These are phyloP conservation scores for Ceratosolen fusciceps DNA, from an alignment of 1,140 invertebrate species.

Conservation along the genomic window DNA sequence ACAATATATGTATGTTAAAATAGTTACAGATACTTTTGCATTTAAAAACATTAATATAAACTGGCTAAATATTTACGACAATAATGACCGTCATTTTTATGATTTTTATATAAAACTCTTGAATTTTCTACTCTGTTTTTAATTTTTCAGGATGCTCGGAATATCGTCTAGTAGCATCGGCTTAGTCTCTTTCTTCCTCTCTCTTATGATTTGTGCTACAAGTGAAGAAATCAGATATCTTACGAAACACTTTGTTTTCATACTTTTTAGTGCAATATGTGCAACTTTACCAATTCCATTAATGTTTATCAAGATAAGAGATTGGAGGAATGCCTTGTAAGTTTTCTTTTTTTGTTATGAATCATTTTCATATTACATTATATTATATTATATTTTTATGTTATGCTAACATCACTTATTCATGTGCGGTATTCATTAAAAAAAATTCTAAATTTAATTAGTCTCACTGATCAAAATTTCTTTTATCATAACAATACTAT, in stretches of 20 bases:
- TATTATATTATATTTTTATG: background rate
- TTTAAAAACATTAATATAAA: too few species aligned
- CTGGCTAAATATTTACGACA: too few species aligned
- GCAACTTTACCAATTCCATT: slow-evolving; percentile 79
- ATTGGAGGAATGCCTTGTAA: slow-evolving; percentile 84
- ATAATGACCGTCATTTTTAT: too few species aligned
- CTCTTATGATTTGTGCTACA: slow-evolving; percentile 62
- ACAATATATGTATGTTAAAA: too few species aligned
- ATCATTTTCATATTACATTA: background rate
- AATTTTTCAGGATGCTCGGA: slow-evolving; percentile 62
- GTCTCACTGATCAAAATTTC: too few species aligned
- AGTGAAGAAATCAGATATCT: slow-evolving; percentile 74
- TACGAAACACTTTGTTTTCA: slow-evolving; percentile 75
- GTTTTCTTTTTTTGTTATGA: slow-evolving; percentile 60
- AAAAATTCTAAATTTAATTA: too few species aligned
- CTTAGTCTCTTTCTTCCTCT: slow-evolving; percentile 60
- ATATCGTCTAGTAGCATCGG: slow-evolving; percentile 61
- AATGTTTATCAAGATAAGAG: slow-evolving; percentile 79
- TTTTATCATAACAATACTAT: too few species aligned
- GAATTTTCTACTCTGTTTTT: background rate
- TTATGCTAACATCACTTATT: background rate
- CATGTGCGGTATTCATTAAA: background rate
- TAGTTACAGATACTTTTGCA: too few species aligned
- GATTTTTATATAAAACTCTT: background rate
- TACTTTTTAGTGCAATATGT: slow-evolving; percentile 72